phyloP scores from a whole-genome alignment of 2,888 invertebrate genomes.

The Hypomecis atomaria region DNA sequence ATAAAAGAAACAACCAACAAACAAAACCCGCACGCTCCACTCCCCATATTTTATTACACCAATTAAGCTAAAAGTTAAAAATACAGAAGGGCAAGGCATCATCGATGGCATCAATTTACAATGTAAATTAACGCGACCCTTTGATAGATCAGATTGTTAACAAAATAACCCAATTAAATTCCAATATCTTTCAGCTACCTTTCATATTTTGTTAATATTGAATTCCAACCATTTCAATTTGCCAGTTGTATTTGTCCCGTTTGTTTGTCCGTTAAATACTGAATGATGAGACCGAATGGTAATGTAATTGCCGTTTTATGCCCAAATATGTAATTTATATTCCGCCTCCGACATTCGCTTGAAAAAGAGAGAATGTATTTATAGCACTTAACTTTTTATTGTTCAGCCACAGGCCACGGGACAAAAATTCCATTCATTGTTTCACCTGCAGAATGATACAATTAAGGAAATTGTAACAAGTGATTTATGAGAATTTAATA shows the following conservation, averaged over 20 bases:
- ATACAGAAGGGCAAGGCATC: too few relatives aligned
- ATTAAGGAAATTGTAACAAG: neutral
- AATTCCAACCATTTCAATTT: neutral
- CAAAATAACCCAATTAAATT: neutral
- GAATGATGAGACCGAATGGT: conserved; percentile 6
- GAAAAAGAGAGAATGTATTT: conserved; percentile 17
- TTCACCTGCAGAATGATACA: neutral
- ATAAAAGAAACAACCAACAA: too few relatives aligned
- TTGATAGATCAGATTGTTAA: too few relatives aligned
- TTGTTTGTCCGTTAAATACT: conserved; percentile 10
- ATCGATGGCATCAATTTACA: neutral
- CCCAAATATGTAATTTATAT: conserved; percentile 23
- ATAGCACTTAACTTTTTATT: conserved; percentile 13
- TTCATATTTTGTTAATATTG: conserved; percentile 1
- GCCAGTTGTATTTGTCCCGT: conserved; percentile 2
- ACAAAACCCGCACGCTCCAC: too few relatives aligned
- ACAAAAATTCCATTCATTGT: neutral
- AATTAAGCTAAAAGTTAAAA: too few relatives aligned
- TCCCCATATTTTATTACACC: too few relatives aligned
- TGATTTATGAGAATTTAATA: too few relatives aligned
- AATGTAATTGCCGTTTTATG: conserved; percentile 18
- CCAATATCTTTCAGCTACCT: neutral
- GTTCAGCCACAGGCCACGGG: neutral
- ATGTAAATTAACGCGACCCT: neutral
- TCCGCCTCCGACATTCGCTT: conserved; percentile 9